Percentiles rank a stretch among this genome's conserved stretches.
Conservation (phyloP, 2,113 vertebrate genomes). For the Leucopsar rothschildi region DNA sequence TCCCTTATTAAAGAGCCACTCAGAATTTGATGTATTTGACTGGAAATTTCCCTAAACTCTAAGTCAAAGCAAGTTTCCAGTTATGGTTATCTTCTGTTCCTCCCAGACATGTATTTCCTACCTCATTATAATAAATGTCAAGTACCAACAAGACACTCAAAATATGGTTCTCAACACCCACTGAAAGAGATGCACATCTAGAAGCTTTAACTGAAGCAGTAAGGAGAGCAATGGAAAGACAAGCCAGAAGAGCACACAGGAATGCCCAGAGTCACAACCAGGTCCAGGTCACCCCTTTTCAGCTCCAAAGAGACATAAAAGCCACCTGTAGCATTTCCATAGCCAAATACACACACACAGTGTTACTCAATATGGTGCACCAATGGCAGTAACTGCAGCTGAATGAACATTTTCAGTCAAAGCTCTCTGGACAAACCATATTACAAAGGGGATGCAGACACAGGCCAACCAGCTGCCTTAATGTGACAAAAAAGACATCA, state of each 20-base stretch:
- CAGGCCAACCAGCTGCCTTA: neutral
- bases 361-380: neutral
- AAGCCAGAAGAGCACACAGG: neutral
- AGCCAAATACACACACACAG: neutral
- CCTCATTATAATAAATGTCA: neutral
- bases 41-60: neutral
- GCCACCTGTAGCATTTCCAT: neutral
- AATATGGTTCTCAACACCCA: neutral
- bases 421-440: neutral
- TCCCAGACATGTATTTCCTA: neutral
- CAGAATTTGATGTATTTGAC: neutral
- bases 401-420: neutral
- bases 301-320: neutral
- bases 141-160: neutral
- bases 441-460: neutral
- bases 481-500: neutral
- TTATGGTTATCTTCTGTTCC: rapidly evolving
- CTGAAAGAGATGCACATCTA: rapidly evolving
- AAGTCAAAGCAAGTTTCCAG: neutral
- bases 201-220: neutral
- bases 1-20: neutral
- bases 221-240: neutral
- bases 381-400: neutral
- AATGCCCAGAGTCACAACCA: neutral
- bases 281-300: neutral